Percentiles rank a stretch among this genome's conserved stretches.
Conservation (phyloP, 2,888 invertebrate species). For the Dynastes tityus region DNA sequence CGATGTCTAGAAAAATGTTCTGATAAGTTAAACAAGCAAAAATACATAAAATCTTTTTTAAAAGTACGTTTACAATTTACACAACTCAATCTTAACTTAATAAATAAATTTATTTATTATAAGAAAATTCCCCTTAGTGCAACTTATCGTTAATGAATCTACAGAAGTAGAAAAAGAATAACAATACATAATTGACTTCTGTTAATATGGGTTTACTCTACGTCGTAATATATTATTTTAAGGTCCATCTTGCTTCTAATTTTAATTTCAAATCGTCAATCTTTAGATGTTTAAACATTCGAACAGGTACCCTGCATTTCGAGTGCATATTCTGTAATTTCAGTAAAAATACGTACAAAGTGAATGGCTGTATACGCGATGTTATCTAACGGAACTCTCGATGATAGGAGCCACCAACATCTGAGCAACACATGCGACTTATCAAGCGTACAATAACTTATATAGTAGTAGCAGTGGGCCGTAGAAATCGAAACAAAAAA, state of each 20-base stretch:
- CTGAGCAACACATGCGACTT: slow-evolving; percentile 37
- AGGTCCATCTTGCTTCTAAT: neutral
- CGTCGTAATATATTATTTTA: neutral
- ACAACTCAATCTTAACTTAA: neutral
- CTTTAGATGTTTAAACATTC: neutral
- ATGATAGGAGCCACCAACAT: slow-evolving; percentile 16
- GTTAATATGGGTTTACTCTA: no score
- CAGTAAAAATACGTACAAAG: neutral
- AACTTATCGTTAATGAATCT: neutral
- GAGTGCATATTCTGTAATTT: neutral
- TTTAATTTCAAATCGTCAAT: neutral
- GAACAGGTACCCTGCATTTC: neutral
- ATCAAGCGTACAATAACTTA: slow-evolving; percentile 16
- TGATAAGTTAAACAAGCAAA: neutral
- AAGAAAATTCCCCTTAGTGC: neutral
- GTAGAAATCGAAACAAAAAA: slow-evolving; percentile 18
- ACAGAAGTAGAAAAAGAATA: neutral
- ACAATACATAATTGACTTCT: neutral
- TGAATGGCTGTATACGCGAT: neutral
- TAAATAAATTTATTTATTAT: neutral
- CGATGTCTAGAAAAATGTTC: neutral
- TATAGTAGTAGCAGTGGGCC: neutral
- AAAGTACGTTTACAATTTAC: neutral
- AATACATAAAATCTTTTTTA: neutral
- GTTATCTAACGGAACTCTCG: slow-evolving; percentile 20